A percentile compares a stretch with the other conserved stretches of the same genome.
phyloP scores from a whole-genome alignment of 2,797 vertebrate genomes.

The Sparidentex hasta region DNA sequence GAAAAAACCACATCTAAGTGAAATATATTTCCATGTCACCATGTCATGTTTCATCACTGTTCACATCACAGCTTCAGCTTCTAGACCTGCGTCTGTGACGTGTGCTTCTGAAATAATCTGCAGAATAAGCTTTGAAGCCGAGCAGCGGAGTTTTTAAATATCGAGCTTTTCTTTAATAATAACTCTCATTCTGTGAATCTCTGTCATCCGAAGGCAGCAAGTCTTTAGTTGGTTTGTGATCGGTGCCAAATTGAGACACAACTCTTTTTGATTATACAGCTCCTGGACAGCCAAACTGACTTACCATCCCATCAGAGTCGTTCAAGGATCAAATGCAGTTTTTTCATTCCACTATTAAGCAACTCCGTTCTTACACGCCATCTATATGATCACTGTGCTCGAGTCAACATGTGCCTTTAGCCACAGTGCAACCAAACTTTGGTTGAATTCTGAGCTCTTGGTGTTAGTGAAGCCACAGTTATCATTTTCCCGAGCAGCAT shows the following conservation, averaged over 20 bases:
- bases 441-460: neutral
- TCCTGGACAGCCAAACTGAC: conserved; percentile 33
- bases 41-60: conserved; percentile 46
- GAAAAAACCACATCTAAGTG: conserved; percentile 16
- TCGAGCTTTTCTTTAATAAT: neutral
- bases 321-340: conserved; percentile 14
- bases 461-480: neutral
- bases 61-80: conserved; percentile 14
- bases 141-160: conserved; percentile 1
- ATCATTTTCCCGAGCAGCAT: neutral
- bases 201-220: conserved; percentile 4
- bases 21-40: conserved; percentile 28
- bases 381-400: conserved; percentile 4
- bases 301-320: conserved; percentile 15
- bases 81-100: conserved; percentile 5
- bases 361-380: conserved; percentile 13
- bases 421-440: neutral
- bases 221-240: conserved; percentile 19
- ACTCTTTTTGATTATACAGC: conserved; percentile 26
- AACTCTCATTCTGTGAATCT: conserved; percentile 18
- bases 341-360: conserved; percentile 2
- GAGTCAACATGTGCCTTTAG: neutral
- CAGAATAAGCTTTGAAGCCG: neutral
- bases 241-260: conserved; percentile 35
- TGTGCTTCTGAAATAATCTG: conserved; percentile 8